A percentile compares a stretch with the other conserved stretches of the same genome.
Evolutionary conservation across 2,113 vertebrate species (phyloP).

Genomic region (Tenebrosternarchus preto): DNA sequence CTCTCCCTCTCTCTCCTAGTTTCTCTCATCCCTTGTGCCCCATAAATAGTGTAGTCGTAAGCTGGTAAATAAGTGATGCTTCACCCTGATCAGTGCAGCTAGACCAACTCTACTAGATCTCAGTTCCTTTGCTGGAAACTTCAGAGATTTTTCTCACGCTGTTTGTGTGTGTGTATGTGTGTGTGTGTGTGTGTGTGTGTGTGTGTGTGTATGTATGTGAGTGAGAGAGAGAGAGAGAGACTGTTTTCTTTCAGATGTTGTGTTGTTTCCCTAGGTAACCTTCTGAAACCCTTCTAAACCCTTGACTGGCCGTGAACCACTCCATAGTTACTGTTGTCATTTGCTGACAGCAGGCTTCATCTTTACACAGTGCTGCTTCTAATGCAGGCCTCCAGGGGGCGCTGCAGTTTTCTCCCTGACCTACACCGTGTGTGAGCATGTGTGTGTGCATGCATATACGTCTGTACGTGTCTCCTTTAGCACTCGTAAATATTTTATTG

Average conservation of each 20-base stretch:
- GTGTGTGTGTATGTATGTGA: slow-evolving; percentile 52
- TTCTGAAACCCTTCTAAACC: slow-evolving; percentile 23
- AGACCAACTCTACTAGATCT: slow-evolving; percentile 67
- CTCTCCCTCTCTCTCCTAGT: slow-evolving; percentile 53
- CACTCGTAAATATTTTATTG: slow-evolving; percentile 70
- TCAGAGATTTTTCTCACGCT: slow-evolving; percentile 68
- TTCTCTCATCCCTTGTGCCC: slow-evolving; percentile 73
- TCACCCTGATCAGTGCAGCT: slow-evolving; percentile 75
- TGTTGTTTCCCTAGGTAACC: slow-evolving; percentile 54
- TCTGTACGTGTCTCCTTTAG: slow-evolving; percentile 69
- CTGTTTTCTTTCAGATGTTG: slow-evolving; percentile 57
- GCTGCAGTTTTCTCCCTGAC: slow-evolving; percentile 50
- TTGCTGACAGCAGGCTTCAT: slow-evolving; percentile 67
- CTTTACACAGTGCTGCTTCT: slow-evolving; percentile 72
- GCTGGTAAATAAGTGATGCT: slow-evolving; percentile 82
- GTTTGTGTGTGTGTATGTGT: slow-evolving; percentile 51
- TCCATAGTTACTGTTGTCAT: slow-evolving; percentile 63
- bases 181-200: slow-evolving; percentile 51
- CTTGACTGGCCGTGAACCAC: slow-evolving; percentile 22
- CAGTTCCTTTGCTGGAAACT: slow-evolving; percentile 72
- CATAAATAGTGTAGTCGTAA: slow-evolving; percentile 84
- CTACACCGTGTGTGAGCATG: slow-evolving; percentile 42
- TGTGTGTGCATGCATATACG: slow-evolving; percentile 39
- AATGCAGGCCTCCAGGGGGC: slow-evolving; percentile 66
- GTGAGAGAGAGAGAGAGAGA: slow-evolving; percentile 4